phyloP scores from a whole-genome alignment of 2,888 invertebrate genomes.

The Chromoteleia sp. region DNA sequence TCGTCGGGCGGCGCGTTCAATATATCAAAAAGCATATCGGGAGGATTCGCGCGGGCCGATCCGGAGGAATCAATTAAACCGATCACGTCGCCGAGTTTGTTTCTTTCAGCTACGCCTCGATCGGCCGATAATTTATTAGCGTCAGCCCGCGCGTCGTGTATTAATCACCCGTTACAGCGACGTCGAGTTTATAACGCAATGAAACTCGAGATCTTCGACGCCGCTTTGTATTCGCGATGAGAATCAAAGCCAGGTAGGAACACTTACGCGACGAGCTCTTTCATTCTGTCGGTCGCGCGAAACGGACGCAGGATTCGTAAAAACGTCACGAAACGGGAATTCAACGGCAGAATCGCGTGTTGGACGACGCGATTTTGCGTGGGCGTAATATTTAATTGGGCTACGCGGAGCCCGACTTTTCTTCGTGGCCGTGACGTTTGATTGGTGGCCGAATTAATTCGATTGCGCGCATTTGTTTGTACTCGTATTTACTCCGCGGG shows the following conservation, averaged over 20 bases:
- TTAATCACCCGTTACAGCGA: constrained; percentile 49
- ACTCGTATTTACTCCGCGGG: constrained; percentile 27
- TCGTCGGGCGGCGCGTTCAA: constrained; percentile 23
- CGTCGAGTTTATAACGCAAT: constrained; percentile 45
- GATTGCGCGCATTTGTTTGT: constrained; percentile 29
- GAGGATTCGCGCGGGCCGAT: constrained; percentile 12
- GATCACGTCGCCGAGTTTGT: constrained; percentile 42
- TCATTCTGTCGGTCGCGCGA: constrained; percentile 14
- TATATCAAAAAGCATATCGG: constrained; percentile 46
- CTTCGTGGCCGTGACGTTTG: constrained; percentile 23
- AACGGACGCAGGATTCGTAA: constrained; percentile 25
- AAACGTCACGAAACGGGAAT: constrained; percentile 9
- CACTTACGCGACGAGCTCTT: constrained; percentile 9
- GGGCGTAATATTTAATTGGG: too few relatives aligned
- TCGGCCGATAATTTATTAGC: constrained; percentile 46
- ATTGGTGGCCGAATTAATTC: constrained; percentile 37
- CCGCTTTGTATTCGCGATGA: constrained; percentile 31
- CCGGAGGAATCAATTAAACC: constrained; percentile 42
- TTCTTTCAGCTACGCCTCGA: constrained; percentile 34
- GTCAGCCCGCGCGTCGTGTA: constrained; percentile 21
- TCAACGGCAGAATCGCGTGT: too few relatives aligned
- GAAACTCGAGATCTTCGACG: constrained; percentile 47
- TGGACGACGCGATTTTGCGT: too few relatives aligned
- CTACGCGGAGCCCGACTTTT: constrained; percentile 9
- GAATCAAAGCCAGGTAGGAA: constrained; percentile 30